Evolutionary conservation across 2,888 invertebrate species (phyloP).

Genomic region (Notodonta dromedarius): DNA sequence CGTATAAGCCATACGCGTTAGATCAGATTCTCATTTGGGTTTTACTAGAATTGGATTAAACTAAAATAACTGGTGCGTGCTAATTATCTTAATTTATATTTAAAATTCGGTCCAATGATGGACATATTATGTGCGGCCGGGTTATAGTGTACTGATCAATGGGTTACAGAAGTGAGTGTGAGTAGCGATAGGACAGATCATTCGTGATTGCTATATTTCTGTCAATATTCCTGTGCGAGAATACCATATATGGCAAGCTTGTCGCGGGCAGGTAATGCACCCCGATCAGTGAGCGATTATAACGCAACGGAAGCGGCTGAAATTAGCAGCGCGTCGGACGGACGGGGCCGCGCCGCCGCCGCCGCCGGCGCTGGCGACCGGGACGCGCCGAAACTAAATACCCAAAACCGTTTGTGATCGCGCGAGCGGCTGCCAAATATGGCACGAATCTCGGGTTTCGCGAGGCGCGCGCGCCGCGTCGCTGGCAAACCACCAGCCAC

Average conservation of each 20-base stretch:
- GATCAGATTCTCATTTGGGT: slow-evolving; percentile 16
- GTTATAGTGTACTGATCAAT: not conserved
- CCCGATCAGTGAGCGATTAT: slow-evolving; percentile 44
- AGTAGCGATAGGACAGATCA: slow-evolving; percentile 23
- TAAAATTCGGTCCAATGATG: slow-evolving; percentile 12
- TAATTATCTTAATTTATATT: slow-evolving; percentile 25
- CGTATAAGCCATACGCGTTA: slow-evolving; percentile 6
- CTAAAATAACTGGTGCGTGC: slow-evolving; percentile 24
- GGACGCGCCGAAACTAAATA: slow-evolving; percentile 72
- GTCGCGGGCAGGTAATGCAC: slow-evolving; percentile 51
- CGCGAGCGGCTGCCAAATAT: slow-evolving; percentile 76
- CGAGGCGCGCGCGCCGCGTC: slow-evolving; percentile 57
- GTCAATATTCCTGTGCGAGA: slow-evolving; percentile 31
- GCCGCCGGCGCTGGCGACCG: slow-evolving; percentile 44
- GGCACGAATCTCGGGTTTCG: slow-evolving; percentile 82
- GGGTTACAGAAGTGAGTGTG: not conserved
- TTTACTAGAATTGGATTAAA: slow-evolving; percentile 21
- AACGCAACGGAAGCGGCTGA: slow-evolving; percentile 60
- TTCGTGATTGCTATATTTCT: slow-evolving; percentile 22
- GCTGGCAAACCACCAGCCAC: slow-evolving; percentile 66
- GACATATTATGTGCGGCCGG: not conserved
- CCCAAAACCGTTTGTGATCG: slow-evolving; percentile 73
- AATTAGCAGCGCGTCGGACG: slow-evolving; percentile 59
- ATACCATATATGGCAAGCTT: slow-evolving; percentile 53
- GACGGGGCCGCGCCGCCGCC: slow-evolving; percentile 31